Base-by-base conservation (phyloP, 2,113 vertebrate species). In the Oncorhynchus mykiss region DNA sequence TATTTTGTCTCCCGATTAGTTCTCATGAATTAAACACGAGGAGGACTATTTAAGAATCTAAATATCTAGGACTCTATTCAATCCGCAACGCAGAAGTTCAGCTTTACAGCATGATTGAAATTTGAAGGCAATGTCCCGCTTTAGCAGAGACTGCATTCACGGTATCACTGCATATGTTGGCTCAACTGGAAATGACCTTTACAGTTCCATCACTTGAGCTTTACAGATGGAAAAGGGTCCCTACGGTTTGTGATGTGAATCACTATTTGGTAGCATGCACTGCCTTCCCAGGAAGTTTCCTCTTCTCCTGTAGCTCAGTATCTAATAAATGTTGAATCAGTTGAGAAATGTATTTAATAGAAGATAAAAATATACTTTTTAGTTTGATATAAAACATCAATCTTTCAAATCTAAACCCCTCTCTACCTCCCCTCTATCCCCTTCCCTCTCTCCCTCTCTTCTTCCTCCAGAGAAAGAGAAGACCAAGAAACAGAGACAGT, bases 381-480 rank as follows among this genome's bases (percentile, higher is more conserved):
- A 16, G 51, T 16, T 57, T 57, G 13, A 20, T 57, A 14, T 57
- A 57, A 57, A 57, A 20, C 20, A 57, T 57, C 3, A 1, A 54
- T 54, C 54, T 57, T 18, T 57, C 18, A 14, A 57, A 57, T 57
- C 16, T 20, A 14, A 20, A 6, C 20, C 18, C 4, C 51, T 54
- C 51, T 54, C 51, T 54, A 13, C 5, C 51, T 57, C 51, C 18
- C 51, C 18, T 13, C 51, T 57, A 13, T 57, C 13, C 18, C 51
- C 67, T 45, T 27, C 45, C 69, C 49, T n/a, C 48, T 65, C n/a
- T 66, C 24, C 3, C 3, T 8, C n/a, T 65, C 16, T 62, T 67
- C 2, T 31, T 62, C 74, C 1, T 67, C 3, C 90, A 99, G 97
- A 98, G 85, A 96, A 95, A 88, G 96, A 96, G 13, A 99, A 98